A percentile compares a stretch with the other conserved stretches of the same genome.
These are phyloP conservation scores for Loripinus fragilis DNA, from an alignment of 2,888 invertebrate species.

Conservation along the genomic window DNA sequence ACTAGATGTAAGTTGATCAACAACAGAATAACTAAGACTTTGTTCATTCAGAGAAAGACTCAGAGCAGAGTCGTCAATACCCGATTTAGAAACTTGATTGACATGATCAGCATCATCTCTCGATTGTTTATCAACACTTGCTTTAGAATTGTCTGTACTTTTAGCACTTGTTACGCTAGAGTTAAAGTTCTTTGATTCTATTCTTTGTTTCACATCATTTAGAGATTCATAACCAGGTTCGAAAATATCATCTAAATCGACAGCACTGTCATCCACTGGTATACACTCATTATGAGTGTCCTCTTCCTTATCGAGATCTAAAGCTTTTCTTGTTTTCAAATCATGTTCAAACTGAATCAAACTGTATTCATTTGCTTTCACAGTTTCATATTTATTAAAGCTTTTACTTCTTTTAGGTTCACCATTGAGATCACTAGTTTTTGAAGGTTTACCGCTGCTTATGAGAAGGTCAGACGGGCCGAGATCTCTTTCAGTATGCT, in stretches of 20 bases:
- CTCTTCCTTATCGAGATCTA: conserved; percentile 25
- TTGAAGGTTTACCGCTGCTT: background rate
- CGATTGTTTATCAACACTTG: background rate
- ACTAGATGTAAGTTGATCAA: conserved; percentile 24
- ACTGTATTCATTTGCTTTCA: conserved; percentile 50
- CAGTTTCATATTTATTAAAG: background rate
- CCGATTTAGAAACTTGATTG: background rate
- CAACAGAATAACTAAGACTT: conserved; percentile 13
- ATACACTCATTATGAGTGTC: conserved; percentile 31
- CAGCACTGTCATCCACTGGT: conserved; percentile 51
- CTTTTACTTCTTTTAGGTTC: conserved; percentile 19
- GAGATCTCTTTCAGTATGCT: too few relatives aligned
- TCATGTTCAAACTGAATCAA: conserved; percentile 49
- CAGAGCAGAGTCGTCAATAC: conserved; percentile 50
- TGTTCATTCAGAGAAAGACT: conserved; percentile 29
- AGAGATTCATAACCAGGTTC: conserved; percentile 59
- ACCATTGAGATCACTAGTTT: background rate
- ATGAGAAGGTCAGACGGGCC: background rate
- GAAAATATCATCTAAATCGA: conserved; percentile 43
- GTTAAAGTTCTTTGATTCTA: conserved; percentile 13
- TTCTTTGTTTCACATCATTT: conserved; percentile 57
- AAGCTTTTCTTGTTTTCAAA: conserved; percentile 13
- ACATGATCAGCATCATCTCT: background rate
- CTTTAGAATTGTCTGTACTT: background rate
- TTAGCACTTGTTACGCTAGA: background rate